These are phyloP conservation scores for Loripinus fragilis DNA, from an alignment of 2,888 invertebrate genomes.

Conservation along the genomic window DNA sequence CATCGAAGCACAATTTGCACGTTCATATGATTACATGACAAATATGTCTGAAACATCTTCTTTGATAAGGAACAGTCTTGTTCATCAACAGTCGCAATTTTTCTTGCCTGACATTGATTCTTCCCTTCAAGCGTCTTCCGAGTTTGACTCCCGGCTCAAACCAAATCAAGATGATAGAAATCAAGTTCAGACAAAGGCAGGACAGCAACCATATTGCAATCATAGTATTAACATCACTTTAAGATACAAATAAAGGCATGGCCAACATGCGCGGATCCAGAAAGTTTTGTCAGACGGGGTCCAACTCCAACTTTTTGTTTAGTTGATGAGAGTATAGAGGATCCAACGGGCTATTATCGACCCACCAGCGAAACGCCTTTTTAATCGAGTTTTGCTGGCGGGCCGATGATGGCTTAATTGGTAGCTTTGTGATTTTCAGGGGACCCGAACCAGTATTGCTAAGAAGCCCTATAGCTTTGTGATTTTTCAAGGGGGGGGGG, in stretches of 20 bases:
- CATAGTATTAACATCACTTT: conserved; percentile 79
- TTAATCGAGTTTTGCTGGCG: no score
- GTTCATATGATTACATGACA: conserved; percentile 18
- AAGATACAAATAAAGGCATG: conserved; percentile 74
- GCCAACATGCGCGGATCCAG: no score
- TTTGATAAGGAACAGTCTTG: background rate
- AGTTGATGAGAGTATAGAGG: no score
- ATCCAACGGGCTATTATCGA: no score
- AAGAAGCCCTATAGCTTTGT: no score
- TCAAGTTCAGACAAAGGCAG: conserved; percentile 25
- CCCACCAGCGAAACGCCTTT: no score
- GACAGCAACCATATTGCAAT: conserved; percentile 66
- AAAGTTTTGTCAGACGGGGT: no score
- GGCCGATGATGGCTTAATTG: no score
- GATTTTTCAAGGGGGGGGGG: no score
- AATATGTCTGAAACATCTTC: conserved; percentile 11
- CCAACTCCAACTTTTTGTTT: no score
- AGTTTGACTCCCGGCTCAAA: conserved; percentile 18
- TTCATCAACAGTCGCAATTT: background rate
- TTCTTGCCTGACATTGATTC: background rate
- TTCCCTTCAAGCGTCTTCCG: background rate
- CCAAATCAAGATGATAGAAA: background rate
- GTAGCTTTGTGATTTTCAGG: no score
- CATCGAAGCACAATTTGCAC: conserved; percentile 38
- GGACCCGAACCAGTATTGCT: no score